Evolutionary conservation across 2,797 vertebrate species (phyloP).

Genomic region (Numenius phaeopus): DNA sequence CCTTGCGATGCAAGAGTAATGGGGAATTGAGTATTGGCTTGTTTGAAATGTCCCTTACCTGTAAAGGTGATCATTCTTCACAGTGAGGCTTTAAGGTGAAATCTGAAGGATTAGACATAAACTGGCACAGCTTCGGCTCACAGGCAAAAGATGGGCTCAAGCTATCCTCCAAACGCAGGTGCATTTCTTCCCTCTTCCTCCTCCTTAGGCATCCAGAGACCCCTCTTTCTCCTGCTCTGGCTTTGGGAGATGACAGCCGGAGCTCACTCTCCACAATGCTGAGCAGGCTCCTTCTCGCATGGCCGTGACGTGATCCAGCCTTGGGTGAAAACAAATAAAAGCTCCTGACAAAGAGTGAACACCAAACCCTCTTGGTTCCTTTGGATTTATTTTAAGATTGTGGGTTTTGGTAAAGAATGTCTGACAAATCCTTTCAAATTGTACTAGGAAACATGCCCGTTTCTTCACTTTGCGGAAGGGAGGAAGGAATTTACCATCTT

Average conservation of each 20-base stretch:
- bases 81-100: neutral
- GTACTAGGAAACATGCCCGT: neutral
- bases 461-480: neutral
- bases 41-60: neutral
- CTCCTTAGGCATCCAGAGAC: neutral
- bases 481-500: neutral
- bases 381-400: constrained; percentile 41
- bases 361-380: neutral
- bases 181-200: neutral
- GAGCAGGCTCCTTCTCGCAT: neutral
- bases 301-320: neutral
- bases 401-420: constrained; percentile 4
- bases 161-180: neutral
- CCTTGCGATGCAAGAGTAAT: neutral
- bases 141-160: neutral
- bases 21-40: neutral
- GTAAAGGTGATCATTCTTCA: neutral
- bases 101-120: neutral
- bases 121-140: neutral
- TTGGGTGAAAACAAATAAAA: neutral
- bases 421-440: neutral
- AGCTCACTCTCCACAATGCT: fast-evolving
- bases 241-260: neutral
- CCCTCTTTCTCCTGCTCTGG: neutral
- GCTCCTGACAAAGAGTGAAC: neutral